A percentile compares a stretch with the other conserved stretches of the same genome.
These are phyloP conservation scores for Lycia hirtaria DNA, from an alignment of 2,888 invertebrate species.

Conservation along the genomic window DNA sequence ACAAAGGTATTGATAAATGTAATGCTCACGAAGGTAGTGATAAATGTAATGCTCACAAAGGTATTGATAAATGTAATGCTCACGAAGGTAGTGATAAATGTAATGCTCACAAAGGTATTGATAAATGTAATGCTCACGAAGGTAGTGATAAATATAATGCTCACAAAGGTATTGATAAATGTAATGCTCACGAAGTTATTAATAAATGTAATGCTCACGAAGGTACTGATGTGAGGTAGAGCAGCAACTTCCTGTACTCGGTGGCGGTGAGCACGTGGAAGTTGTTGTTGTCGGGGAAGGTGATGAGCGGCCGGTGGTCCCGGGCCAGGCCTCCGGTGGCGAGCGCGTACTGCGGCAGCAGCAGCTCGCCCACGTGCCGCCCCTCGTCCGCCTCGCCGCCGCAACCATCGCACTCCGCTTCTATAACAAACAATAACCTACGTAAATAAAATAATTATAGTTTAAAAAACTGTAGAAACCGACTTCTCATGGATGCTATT, in stretches of 20 bases:
- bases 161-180: too few species aligned
- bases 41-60: too few species aligned
- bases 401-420: constrained; percentile 83
- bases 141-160: too few species aligned
- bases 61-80: too few species aligned
- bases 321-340: constrained; percentile 97
- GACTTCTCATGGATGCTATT: too few species aligned
- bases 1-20: too few species aligned
- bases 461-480: too few species aligned
- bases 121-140: too few species aligned
- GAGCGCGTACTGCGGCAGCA: constrained; percentile 95
- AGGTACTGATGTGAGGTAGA: constrained; percentile 97
- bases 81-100: too few species aligned
- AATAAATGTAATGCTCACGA: constrained; percentile 89
- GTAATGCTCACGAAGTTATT: neutral
- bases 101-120: too few species aligned
- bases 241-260: constrained; percentile 95
- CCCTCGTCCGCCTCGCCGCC: constrained; percentile 87
- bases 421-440: constrained; percentile 56
- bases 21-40: too few species aligned
- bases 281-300: constrained; percentile 97
- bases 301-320: constrained; percentile 96
- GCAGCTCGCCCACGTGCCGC: constrained; percentile 93
- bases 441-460: too few species aligned
- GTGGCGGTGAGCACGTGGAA: constrained; percentile 93